These are phyloP conservation scores for Porites divaricata DNA, from an alignment of 92 coral and sea anemone species.

Conservation along the genomic window DNA sequence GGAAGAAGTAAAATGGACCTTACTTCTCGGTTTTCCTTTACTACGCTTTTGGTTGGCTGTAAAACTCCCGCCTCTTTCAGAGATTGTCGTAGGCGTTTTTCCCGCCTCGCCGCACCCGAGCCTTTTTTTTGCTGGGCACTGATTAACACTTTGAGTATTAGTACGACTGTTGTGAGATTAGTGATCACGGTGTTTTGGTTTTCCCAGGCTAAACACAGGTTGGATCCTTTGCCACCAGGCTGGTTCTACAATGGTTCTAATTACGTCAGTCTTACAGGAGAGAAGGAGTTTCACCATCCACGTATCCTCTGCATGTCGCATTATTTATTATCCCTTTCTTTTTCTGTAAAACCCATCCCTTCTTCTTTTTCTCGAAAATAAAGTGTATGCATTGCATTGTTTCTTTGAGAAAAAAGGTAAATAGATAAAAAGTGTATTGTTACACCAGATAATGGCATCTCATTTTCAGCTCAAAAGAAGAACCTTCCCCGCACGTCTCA, in stretches of 20 bases:
- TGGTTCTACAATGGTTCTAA: conserved; percentile 88
- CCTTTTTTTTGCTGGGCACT: background rate
- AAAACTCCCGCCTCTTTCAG: too few species aligned
- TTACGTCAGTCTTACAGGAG: conserved; percentile 84
- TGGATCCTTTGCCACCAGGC: conserved; percentile 84
- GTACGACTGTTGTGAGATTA: background rate
- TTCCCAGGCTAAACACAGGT: conserved; percentile 71
- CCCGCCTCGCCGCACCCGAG: too few species aligned
- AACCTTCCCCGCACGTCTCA: too few species aligned
- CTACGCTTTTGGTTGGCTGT: too few species aligned
- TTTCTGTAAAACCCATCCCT: background rate
- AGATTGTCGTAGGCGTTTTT: too few species aligned
- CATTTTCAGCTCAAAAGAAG: too few species aligned
- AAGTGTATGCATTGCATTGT: too few species aligned
- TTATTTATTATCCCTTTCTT: background rate
- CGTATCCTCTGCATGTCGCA: conserved; percentile 65
- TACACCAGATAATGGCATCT: too few species aligned
- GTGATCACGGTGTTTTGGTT: background rate
- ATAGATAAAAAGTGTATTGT: background rate
- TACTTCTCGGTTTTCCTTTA: too few species aligned
- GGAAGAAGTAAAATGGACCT: too few species aligned
- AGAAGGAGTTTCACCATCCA: conserved; percentile 78
- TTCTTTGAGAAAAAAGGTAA: background rate
- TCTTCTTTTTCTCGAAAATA: background rate
- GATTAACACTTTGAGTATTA: background rate